Conservation (phyloP, 2,797 vertebrate species). For the Coluber constrictor region DNA sequence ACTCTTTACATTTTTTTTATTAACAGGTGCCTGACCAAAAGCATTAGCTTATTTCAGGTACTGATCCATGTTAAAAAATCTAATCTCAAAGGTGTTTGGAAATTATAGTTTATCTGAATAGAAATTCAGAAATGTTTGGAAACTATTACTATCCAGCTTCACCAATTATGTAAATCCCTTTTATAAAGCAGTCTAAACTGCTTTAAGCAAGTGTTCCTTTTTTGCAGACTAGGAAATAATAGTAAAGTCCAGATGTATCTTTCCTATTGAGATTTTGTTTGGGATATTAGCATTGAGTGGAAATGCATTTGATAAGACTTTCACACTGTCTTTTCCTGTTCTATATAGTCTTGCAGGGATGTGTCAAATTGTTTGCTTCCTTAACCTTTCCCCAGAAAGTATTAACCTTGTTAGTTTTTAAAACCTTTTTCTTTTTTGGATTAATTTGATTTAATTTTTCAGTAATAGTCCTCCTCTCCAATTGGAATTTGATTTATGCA, state of each 20-base stretch:
- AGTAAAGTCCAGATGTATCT: neutral
- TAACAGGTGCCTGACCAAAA: neutral
- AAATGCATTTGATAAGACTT: neutral
- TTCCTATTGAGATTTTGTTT: neutral
- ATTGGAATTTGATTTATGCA: neutral
- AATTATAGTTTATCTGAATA: neutral
- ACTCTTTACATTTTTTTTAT: neutral
- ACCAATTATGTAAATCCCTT: neutral
- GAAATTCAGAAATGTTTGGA: neutral
- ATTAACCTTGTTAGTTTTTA: neutral
- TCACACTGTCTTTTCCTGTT: neutral
- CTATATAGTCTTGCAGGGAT: neutral
- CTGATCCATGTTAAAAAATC: accelerated
- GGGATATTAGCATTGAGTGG: neutral
- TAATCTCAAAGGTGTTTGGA: accelerated
- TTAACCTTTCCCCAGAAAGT: neutral
- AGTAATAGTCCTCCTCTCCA: neutral
- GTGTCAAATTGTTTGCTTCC: neutral
- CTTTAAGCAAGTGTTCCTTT: neutral
- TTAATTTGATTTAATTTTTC: neutral
- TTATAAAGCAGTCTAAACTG: neutral
- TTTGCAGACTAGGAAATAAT: neutral
- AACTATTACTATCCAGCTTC: neutral
- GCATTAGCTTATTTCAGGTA: neutral
- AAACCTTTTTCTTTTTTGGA: neutral